Conservation (phyloP, 2,888 invertebrate species). For the Pandemis heparana region DNA sequence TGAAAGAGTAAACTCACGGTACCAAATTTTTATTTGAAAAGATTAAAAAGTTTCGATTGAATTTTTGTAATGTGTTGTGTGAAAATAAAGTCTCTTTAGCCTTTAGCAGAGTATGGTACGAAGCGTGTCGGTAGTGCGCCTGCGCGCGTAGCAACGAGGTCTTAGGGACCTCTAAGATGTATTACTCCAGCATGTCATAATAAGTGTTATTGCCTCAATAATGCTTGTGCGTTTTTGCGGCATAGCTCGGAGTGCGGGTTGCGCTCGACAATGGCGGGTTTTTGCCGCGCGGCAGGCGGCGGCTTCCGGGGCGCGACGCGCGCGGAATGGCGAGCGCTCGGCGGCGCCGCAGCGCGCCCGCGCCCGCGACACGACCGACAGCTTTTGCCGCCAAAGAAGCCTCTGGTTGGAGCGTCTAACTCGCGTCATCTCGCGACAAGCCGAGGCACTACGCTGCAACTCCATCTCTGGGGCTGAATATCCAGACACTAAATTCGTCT, state of each 20-base stretch:
- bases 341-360: background rate
- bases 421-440: background rate
- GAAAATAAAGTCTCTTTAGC: no score
- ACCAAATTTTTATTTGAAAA: no score
- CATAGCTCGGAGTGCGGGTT: background rate
- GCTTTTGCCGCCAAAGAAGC: background rate
- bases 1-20: no score
- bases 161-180: background rate
- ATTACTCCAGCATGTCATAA: constrained; percentile 28
- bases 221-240: constrained; percentile 20
- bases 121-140: no score
- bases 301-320: constrained; percentile 30
- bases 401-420: background rate
- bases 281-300: constrained; percentile 30
- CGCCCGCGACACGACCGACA: no score
- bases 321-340: constrained; percentile 5
- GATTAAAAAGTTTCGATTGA: no score
- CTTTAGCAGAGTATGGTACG: no score
- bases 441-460: background rate
- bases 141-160: background rate
- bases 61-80: no score
- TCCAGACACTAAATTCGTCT: no score
- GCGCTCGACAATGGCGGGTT: constrained; percentile 28
- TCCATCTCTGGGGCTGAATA: background rate
- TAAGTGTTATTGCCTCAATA: constrained; percentile 35